Conservation (phyloP, 2,888 invertebrate genomes). For the Panorpa germanica region DNA sequence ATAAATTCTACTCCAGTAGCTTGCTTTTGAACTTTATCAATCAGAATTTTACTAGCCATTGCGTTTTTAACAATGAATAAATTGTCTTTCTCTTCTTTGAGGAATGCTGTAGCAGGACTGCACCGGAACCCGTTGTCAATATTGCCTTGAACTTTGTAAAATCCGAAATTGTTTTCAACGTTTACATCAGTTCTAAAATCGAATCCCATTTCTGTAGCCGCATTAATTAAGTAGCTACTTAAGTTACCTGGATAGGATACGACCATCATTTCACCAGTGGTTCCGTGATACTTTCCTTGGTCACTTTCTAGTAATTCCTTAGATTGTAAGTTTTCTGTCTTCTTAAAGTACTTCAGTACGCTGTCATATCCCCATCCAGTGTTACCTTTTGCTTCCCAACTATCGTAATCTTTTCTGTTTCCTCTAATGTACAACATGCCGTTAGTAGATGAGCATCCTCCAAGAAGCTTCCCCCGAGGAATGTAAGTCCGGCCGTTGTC, state of each 20-base stretch:
- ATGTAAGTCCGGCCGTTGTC: slow-evolving; percentile 25
- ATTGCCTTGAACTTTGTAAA: slow-evolving; percentile 34
- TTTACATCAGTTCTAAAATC: slow-evolving; percentile 31
- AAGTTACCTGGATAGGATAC: slow-evolving; percentile 20
- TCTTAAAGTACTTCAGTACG: slow-evolving; percentile 26
- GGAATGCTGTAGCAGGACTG: slow-evolving; percentile 34
- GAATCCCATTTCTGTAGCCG: slow-evolving; percentile 26
- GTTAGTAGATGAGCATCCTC: slow-evolving; percentile 31
- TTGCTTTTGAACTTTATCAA: slow-evolving; percentile 24
- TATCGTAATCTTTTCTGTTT: slow-evolving; percentile 40
- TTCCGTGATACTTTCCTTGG: slow-evolving; percentile 19
- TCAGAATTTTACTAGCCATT: slow-evolving; percentile 27
- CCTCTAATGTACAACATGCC: slow-evolving; percentile 49
- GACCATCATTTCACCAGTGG: slow-evolving; percentile 24
- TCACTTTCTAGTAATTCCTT: too few relatives aligned
- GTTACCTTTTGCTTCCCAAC: slow-evolving; percentile 42
- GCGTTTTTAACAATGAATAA: slow-evolving; percentile 28
- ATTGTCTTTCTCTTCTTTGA: slow-evolving; percentile 24
- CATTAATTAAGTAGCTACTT: slow-evolving; percentile 24
- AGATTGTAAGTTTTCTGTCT: slow-evolving; percentile 21
- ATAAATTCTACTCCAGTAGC: slow-evolving; percentile 25
- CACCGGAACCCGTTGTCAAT: slow-evolving; percentile 30
- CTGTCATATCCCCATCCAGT: slow-evolving; percentile 37
- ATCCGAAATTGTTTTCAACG: slow-evolving; percentile 31
- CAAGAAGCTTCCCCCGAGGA: slow-evolving; percentile 30